phyloP scores from a whole-genome alignment of 2,113 vertebrate species.

The Upupa epops region DNA sequence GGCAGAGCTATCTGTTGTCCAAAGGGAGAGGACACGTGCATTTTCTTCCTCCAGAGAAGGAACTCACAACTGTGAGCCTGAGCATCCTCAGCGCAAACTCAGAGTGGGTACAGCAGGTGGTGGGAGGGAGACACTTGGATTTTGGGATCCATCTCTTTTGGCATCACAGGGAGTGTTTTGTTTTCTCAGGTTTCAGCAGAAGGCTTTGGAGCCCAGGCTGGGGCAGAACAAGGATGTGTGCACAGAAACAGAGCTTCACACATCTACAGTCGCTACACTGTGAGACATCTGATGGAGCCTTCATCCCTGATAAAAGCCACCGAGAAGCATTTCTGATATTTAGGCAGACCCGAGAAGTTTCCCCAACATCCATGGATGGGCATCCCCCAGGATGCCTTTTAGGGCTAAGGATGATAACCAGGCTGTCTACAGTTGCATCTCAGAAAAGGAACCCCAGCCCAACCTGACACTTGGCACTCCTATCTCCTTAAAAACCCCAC shows the following conservation, averaged over 20 bases:
- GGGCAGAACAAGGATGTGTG: rapidly evolving
- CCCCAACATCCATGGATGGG: neutral
- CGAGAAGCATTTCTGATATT: neutral
- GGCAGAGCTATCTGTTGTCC: neutral
- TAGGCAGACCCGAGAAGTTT: neutral
- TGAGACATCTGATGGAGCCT: neutral
- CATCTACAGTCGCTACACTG: neutral
- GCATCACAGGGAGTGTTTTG: neutral
- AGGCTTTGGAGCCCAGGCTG: neutral
- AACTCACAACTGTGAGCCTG: rapidly evolving
- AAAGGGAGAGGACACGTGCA: neutral
- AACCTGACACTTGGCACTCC: neutral
- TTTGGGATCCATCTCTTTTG: neutral
- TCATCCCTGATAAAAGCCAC: neutral
- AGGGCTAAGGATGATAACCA: neutral
- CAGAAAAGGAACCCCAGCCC: neutral
- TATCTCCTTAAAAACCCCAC: neutral
- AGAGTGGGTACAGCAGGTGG: neutral
- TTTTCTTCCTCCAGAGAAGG: neutral
- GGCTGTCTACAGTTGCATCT: neutral
- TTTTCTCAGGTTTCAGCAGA: neutral
- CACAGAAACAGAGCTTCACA: neutral
- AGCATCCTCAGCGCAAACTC: neutral
- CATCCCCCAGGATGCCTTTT: neutral
- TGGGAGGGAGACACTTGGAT: neutral